Percentiles rank a stretch among this genome's conserved stretches.
Evolutionary conservation across 2,113 vertebrate genomes (phyloP).

Genomic region (Raja brachyura): DNA sequence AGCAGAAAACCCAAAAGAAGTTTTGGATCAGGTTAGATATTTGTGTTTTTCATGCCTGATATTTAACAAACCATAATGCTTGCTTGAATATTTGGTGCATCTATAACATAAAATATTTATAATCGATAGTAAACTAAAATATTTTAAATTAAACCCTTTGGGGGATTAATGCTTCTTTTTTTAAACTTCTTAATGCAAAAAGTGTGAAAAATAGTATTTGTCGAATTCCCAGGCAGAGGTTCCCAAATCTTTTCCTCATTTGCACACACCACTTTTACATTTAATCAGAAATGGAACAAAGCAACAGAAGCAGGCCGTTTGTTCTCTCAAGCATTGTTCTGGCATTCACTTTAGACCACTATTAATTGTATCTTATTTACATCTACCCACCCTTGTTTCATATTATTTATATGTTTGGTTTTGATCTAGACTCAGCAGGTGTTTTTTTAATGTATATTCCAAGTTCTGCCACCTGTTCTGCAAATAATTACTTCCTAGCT

Average conservation of each 20-base stretch:
- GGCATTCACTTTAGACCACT: not conserved
- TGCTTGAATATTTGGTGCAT: not conserved
- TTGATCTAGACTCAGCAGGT: not conserved
- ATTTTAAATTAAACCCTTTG: not conserved
- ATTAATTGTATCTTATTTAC: not conserved
- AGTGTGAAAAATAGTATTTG: not conserved
- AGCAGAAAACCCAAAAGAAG: slow-evolving; percentile 86
- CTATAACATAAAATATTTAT: not conserved
- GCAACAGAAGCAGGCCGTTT: not conserved
- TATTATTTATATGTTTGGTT: not conserved
- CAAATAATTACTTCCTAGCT: not conserved
- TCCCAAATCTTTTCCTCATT: not conserved
- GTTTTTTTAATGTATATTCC: not conserved
- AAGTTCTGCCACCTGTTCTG: not conserved
- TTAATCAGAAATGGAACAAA: not conserved
- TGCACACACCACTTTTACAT: not conserved
- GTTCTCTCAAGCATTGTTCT: not conserved
- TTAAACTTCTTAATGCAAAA: not conserved
- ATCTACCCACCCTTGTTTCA: not conserved
- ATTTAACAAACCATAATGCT: not conserved
- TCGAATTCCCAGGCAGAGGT: not conserved
- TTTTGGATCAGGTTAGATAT: slow-evolving; percentile 84
- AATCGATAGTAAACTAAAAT: not conserved
- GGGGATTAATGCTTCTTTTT: not conserved
- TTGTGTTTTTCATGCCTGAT: not conserved